Base-by-base conservation (phyloP, 2,888 invertebrate species). In the Napeogenes inachia region DNA sequence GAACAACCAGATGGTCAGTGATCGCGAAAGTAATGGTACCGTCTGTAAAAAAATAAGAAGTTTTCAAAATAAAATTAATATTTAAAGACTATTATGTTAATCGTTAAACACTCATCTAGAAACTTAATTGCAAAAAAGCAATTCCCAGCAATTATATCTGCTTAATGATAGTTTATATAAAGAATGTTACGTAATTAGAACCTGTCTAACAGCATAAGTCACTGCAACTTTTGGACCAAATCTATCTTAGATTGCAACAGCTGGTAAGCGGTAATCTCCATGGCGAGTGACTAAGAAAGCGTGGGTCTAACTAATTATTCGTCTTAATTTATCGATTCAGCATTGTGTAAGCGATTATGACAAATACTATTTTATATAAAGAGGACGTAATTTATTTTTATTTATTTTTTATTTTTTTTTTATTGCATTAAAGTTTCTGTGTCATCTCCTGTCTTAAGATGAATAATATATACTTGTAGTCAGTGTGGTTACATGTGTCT, bases 291-390 rank as follows among this genome's bases (percentile, higher is more conserved):
- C 63, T 65, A 65, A 63, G 63, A 42, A 10, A 42, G 42, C 42
- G 68, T 65, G 62, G 69, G 69, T 45, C 33, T 65, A 46, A 60
- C 65, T 70, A 68, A 70, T 70, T 65, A 69, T 63, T 58, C 56
- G 45, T 59, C 60, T 67, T 68, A 68, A 67, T 68, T 64, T 68
- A 63, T 62, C 57, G 65, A 63, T 63, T 60, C 53, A 65, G 46
- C 30, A 55, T 69, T 66, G 59, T 64, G 69, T 57, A 69, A 67
- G 55, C 64, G 12, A 54, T 50, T 60, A 42, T 35, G 58, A 47
- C 45, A 56, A 56, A 59, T 50, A 42, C 45, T 12, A 45, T 53
- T 53, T 10, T 30, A 30, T 50, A 50, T 10, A 50, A 50, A 50
- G 4, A 50, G 30, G 50, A 50, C 30, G 8, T 42, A 42, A 10